Conservation (phyloP, 2,888 invertebrate species). For the Agrotis exclamationis region DNA sequence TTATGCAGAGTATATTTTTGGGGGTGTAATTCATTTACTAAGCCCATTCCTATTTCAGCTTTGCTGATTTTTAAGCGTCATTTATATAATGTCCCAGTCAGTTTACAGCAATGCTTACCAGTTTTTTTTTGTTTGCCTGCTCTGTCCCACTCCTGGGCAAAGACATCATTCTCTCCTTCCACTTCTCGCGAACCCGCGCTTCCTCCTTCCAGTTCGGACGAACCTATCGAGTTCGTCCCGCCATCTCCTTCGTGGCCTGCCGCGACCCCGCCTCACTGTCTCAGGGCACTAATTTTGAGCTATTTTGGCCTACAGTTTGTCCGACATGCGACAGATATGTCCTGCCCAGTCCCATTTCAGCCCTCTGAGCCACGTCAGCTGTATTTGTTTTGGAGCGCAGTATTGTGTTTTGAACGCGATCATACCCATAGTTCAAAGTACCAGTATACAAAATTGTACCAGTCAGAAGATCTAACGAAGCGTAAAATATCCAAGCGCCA, state of each 20-base stretch:
- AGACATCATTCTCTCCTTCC: too few species aligned
- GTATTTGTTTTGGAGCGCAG: too few species aligned
- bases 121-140: too few species aligned
- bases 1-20: too few species aligned
- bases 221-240: not conserved
- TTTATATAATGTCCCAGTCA: too few species aligned
- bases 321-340: not conserved
- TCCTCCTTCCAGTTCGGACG: too few species aligned
- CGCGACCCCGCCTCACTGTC: not conserved
- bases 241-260: not conserved
- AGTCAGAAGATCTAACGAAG: not conserved
- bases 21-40: too few species aligned
- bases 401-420: not conserved
- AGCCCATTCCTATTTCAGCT: too few species aligned
- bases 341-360: not conserved
- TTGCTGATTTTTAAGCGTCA: too few species aligned
- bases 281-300: not conserved
- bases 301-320: not conserved
- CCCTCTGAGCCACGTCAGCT: not conserved
- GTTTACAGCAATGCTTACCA: too few species aligned
- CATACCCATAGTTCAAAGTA: not conserved
- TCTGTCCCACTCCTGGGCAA: too few species aligned
- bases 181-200: too few species aligned
- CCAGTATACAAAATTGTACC: not conserved
- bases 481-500: conserved; percentile 24